Conservation (phyloP, 2,113 vertebrate genomes). For the Ctenodactylus gundi region DNA sequence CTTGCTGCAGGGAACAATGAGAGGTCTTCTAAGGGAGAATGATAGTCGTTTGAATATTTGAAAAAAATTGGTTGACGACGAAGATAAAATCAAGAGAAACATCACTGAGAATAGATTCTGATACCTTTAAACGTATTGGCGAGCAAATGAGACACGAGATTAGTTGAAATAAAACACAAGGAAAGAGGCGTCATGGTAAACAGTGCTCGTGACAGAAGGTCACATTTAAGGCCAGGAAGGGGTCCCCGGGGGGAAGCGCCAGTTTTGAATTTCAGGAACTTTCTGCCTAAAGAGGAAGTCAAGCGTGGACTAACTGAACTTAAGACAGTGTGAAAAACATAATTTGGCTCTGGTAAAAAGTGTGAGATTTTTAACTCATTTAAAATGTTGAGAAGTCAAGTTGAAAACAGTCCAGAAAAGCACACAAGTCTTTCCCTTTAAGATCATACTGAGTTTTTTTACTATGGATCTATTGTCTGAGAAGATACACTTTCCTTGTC, state of each 20-base stretch:
- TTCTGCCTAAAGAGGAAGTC: slow-evolving; percentile 3
- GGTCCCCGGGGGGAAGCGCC: neutral
- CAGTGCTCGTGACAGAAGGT: neutral
- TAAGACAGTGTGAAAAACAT: neutral
- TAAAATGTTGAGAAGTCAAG: slow-evolving; percentile 40
- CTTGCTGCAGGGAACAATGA: neutral
- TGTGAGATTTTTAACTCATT: neutral
- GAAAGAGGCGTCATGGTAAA: neutral
- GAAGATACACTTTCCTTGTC: slow-evolving; percentile 23
- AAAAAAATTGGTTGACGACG: neutral
- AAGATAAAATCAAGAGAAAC: neutral
- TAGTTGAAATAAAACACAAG: neutral
- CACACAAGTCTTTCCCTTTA: neutral
- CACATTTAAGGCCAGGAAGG: neutral
- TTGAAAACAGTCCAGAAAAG: neutral
- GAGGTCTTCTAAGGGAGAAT: neutral
- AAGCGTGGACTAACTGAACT: neutral
- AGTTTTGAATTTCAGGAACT: neutral
- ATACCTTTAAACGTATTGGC: neutral
- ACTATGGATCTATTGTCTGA: neutral
- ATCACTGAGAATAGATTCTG: neutral
- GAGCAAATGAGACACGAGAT: neutral
- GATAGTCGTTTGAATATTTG: neutral
- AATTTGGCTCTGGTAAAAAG: neutral
- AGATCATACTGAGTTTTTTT: neutral